A percentile compares a stretch with the other conserved stretches of the same genome.
phyloP scores from a whole-genome alignment of 2,113 vertebrate species.

The Halcyon malimbica region DNA sequence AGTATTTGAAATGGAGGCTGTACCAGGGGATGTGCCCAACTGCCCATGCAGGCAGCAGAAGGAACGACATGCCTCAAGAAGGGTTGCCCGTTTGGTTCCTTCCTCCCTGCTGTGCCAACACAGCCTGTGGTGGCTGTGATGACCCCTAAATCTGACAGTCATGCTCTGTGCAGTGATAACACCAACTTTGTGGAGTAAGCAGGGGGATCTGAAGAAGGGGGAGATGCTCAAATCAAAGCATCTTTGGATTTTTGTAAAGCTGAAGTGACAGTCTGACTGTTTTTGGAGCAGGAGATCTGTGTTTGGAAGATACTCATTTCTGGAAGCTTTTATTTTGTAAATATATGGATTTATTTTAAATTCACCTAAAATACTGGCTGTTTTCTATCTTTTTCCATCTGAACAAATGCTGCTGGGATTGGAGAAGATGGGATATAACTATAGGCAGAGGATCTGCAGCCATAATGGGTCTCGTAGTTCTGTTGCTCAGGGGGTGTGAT shows the following conservation, averaged over 20 bases:
- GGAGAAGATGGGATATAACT: background rate
- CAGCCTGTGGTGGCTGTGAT: background rate
- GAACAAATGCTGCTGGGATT: background rate
- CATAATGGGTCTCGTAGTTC: rapidly evolving
- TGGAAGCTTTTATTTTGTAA: background rate
- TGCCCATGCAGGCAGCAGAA: background rate
- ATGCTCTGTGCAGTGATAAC: background rate
- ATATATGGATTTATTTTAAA: background rate
- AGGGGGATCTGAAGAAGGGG: background rate
- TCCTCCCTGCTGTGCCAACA: background rate
- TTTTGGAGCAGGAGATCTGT: background rate
- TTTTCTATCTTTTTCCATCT: background rate
- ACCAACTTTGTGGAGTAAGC: too few relatives aligned
- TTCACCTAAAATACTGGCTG: background rate
- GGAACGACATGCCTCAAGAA: background rate
- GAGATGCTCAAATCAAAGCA: background rate
- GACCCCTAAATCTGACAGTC: background rate
- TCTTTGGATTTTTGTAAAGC: background rate
- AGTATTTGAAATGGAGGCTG: background rate
- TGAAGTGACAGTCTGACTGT: background rate
- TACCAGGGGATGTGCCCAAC: rapidly evolving
- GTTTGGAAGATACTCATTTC: background rate
- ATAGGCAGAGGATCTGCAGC: background rate
- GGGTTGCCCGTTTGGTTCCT: background rate
- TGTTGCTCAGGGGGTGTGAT: rapidly evolving